Percentiles rank a stretch among this genome's conserved stretches.
Evolutionary conservation across 1,140 invertebrate species (phyloP).

Genomic region (Musca vetustissima): DNA sequence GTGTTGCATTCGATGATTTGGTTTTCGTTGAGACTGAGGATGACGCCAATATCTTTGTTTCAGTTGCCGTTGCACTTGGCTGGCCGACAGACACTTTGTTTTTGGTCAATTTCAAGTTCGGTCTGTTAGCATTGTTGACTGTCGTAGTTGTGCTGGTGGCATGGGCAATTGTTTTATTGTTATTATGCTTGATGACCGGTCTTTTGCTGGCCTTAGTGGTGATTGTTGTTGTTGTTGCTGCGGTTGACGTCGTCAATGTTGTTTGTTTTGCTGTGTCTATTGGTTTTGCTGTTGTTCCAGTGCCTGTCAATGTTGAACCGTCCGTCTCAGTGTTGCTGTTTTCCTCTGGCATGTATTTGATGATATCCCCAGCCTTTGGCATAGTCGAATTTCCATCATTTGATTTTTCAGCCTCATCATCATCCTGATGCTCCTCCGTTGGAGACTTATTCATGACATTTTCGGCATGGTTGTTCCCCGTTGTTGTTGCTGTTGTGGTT

Average conservation of each 20-base stretch:
- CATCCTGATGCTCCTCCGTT: too few relatives aligned
- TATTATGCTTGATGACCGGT: not conserved
- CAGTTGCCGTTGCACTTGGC: not conserved
- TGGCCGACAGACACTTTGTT: not conserved
- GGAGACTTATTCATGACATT: too few relatives aligned
- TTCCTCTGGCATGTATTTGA: too few relatives aligned
- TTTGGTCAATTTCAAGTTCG: not conserved
- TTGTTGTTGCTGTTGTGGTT: slow-evolving; percentile 3
- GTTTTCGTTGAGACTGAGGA: not conserved
- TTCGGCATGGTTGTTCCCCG: too few relatives aligned
- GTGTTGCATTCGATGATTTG: slow-evolving; percentile 16
- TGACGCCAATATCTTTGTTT: slow-evolving; percentile 18
- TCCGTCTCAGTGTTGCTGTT: too few relatives aligned
- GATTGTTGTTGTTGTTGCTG: slow-evolving; percentile 2
- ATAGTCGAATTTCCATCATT: not conserved
- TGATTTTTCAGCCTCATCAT: not conserved
- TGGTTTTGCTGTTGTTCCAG: not conserved
- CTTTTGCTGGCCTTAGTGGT: not conserved
- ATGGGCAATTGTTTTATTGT: slow-evolving; percentile 10
- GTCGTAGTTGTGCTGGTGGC: slow-evolving; percentile 2
- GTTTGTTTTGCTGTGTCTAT: not conserved
- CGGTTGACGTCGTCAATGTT: not conserved
- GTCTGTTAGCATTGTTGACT: not conserved
- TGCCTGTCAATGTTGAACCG: not conserved
- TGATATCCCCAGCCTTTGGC: not conserved